Evolutionary conservation across 2,797 vertebrate genomes (phyloP).

Genomic region (Sebastes aleutianus): DNA sequence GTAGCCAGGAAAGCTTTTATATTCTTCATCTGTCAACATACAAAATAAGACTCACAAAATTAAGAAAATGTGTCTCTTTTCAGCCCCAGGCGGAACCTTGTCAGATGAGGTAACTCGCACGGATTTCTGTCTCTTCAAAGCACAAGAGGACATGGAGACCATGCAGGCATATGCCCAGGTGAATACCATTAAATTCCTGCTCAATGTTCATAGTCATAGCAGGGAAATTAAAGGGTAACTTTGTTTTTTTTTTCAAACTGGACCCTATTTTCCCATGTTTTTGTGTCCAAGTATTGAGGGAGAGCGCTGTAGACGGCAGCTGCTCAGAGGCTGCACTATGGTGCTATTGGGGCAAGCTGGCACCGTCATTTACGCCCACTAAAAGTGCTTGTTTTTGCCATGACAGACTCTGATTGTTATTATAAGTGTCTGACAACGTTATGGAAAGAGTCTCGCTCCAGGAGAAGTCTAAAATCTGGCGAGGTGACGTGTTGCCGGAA

Average conservation of each 20-base stretch:
- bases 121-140: conserved; percentile 96
- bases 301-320: too few species aligned
- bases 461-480: too few species aligned
- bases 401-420: too few species aligned
- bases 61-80: background rate
- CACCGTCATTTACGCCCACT: too few species aligned
- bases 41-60: background rate
- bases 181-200: background rate
- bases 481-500: too few species aligned
- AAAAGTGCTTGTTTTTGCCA: too few species aligned
- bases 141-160: conserved; percentile 97
- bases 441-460: too few species aligned
- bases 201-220: background rate
- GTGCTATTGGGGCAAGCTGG: too few species aligned
- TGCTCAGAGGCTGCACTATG: too few species aligned
- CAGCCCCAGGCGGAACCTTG: conserved; percentile 95
- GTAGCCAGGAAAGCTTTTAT: background rate
- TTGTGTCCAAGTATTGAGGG: too few species aligned
- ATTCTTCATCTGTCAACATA: background rate
- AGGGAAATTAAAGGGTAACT: background rate
- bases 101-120: conserved; percentile 95
- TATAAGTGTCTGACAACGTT: too few species aligned
- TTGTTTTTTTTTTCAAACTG: background rate
- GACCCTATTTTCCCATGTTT: too few species aligned
- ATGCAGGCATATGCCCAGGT: conserved; percentile 98